phyloP scores from a whole-genome alignment of 2,113 vertebrate species.

The Mirounga angustirostris region DNA sequence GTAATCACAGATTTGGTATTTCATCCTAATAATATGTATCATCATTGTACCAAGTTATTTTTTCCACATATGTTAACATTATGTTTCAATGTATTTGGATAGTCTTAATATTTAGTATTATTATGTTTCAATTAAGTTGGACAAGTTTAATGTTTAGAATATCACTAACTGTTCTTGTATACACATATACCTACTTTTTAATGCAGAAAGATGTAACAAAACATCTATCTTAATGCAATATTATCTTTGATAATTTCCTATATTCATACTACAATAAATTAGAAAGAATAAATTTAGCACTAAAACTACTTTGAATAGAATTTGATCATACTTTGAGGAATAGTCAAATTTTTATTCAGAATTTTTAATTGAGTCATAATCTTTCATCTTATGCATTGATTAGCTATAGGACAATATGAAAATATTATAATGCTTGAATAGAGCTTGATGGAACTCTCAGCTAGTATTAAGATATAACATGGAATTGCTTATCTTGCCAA shows the following conservation, averaged over 20 bases:
- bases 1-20: conserved; percentile 36
- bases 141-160: not conserved
- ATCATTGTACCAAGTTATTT: not conserved
- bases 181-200: not conserved
- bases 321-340: not conserved
- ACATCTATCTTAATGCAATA: not conserved
- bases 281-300: not conserved
- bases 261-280: not conserved
- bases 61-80: not conserved
- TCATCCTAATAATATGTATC: conserved; percentile 47
- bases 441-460: not conserved
- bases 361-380: not conserved
- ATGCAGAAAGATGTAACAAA: not conserved
- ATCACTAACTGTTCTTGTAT: not conserved
- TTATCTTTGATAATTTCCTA: not conserved
- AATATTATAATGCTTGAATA: not conserved
- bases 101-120: conserved; percentile 24
- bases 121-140: not conserved
- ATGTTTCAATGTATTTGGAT: not conserved
- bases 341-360: not conserved
- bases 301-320: not conserved
- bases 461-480: not conserved
- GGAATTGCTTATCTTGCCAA: not conserved
- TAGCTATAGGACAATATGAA: not conserved
- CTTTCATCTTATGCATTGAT: not conserved